Evolutionary conservation across 2,113 vertebrate species (phyloP).

Genomic region (Nerophis ophidion): DNA sequence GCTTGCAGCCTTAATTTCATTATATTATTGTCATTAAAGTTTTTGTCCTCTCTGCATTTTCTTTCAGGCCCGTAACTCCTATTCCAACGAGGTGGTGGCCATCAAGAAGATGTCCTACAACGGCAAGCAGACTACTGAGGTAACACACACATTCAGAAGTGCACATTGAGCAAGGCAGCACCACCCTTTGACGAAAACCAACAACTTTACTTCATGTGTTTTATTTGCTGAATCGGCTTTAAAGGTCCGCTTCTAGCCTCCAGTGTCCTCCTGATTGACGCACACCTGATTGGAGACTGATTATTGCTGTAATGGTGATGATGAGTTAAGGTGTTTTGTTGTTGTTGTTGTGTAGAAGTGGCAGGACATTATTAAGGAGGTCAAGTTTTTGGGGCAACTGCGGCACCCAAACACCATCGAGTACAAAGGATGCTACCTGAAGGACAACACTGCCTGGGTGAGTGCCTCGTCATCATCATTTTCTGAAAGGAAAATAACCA

Average conservation of each 20-base stretch:
- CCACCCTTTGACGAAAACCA: too few species aligned
- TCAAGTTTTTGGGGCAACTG: slow-evolving; percentile 91
- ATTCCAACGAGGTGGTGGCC: slow-evolving; percentile 96
- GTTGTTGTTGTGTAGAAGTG: slow-evolving; percentile 80
- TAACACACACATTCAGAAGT: slow-evolving; percentile 55
- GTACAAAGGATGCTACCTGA: slow-evolving; percentile 98
- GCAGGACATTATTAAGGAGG: slow-evolving; percentile 99
- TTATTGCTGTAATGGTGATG: too few species aligned
- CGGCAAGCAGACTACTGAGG: slow-evolving; percentile 95
- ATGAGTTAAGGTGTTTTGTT: not conserved
- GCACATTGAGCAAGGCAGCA: not conserved
- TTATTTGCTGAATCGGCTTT: too few species aligned
- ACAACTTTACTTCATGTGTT: too few species aligned
- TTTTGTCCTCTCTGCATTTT: not conserved
- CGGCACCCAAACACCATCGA: slow-evolving; percentile 97
- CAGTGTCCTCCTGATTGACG: too few species aligned
- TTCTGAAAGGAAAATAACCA: too few species aligned
- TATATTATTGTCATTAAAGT: too few species aligned
- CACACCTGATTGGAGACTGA: too few species aligned
- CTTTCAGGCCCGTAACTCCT: slow-evolving; percentile 87
- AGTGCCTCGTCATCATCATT: slow-evolving; percentile 31
- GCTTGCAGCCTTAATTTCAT: too few species aligned
- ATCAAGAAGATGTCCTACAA: slow-evolving; percentile 99
- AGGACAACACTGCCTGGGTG: slow-evolving; percentile 97
- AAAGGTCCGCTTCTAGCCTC: too few species aligned